Evolutionary conservation across 2,888 invertebrate genomes (phyloP).

Genomic region (Polia nebulosa): DNA sequence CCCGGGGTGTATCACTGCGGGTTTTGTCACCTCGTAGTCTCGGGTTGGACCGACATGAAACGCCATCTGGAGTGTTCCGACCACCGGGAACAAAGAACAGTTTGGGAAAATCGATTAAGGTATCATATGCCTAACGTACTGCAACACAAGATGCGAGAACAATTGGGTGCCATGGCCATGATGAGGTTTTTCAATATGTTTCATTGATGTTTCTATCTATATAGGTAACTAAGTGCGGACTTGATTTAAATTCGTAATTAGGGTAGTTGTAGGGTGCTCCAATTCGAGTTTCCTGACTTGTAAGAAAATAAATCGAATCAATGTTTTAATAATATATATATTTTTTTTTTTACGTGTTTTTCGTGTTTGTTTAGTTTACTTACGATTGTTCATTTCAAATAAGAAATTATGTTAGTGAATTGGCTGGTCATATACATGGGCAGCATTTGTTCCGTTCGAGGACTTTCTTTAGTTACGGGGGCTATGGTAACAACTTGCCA

Average conservation of each 20-base stretch:
- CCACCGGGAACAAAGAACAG: constrained; percentile 42
- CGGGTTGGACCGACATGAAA: constrained; percentile 58
- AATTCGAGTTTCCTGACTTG: no score
- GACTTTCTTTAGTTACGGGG: no score
- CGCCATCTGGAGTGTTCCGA: constrained; percentile 67
- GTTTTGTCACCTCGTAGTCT: constrained; percentile 70
- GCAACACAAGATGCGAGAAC: not conserved
- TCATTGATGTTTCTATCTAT: not conserved
- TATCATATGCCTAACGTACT: constrained; percentile 30
- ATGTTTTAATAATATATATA: no score
- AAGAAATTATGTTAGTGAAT: no score
- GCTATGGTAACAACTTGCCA: no score
- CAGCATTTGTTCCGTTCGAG: no score
- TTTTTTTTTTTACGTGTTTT: no score
- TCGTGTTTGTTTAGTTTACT: no score
- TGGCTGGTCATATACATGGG: no score
- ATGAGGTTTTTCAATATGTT: constrained; percentile 9
- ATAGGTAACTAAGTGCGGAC: not conserved
- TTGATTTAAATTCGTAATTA: not conserved
- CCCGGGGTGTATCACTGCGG: constrained; percentile 74
- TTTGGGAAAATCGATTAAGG: constrained; percentile 30
- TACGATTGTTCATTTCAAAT: no score
- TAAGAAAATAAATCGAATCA: no score
- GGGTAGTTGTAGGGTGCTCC: no score
- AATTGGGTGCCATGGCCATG: not conserved